phyloP scores from a whole-genome alignment of 2,888 invertebrate species.

The Ceramica pisi region DNA sequence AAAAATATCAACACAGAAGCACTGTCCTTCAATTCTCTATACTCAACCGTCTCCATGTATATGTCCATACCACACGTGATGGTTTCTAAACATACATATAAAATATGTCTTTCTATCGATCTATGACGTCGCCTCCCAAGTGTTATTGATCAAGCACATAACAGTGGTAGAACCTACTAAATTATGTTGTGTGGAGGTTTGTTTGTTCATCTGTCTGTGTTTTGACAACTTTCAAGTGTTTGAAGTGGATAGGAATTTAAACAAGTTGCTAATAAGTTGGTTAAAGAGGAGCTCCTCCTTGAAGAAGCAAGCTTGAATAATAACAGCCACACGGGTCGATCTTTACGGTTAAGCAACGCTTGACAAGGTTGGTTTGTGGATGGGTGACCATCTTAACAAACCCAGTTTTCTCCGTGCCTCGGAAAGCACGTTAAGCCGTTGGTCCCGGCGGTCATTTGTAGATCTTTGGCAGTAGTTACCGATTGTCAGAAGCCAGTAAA shows the following conservation, averaged over 20 bases:
- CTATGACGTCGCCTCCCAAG: constrained; percentile 28
- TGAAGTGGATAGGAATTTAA: neutral
- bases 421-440: too few relatives aligned
- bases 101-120: constrained; percentile 50
- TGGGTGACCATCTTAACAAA: too few relatives aligned
- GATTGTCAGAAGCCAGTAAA: too few relatives aligned
- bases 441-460: too few relatives aligned
- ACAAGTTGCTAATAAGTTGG: neutral
- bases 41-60: constrained; percentile 33
- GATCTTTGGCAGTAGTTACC: too few relatives aligned
- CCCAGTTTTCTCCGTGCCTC: too few relatives aligned
- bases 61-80: constrained; percentile 16
- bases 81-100: constrained; percentile 6
- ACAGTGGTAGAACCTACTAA: constrained; percentile 9
- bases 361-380: too few relatives aligned
- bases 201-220: constrained; percentile 40
- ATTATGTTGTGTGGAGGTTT: constrained; percentile 37
- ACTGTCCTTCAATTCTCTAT: neutral
- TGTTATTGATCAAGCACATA: constrained; percentile 37
- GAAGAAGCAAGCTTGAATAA: too few relatives aligned
- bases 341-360: too few relatives aligned
- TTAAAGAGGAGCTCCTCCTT: too few relatives aligned
- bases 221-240: constrained; percentile 28
- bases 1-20: neutral
- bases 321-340: too few relatives aligned